These are phyloP conservation scores for Escarpia spicata DNA, from an alignment of 2,888 invertebrate genomes.

Conservation along the genomic window DNA sequence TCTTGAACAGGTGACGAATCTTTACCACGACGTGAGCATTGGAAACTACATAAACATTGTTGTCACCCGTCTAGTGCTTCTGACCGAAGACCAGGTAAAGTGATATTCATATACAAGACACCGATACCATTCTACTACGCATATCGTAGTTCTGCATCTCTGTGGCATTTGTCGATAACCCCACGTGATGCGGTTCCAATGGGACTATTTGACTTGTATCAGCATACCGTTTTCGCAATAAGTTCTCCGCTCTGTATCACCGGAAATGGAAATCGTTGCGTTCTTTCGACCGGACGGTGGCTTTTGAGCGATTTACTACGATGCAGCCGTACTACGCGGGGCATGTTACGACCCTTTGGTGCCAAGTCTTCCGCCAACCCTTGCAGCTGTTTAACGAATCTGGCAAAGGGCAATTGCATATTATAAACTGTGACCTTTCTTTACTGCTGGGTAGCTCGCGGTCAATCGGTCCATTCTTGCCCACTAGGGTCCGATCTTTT, in stretches of 20 bases:
- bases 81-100: slow-evolving; percentile 71
- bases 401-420: neutral
- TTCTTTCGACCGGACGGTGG: neutral
- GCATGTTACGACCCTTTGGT: neutral
- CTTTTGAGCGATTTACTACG: neutral
- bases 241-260: neutral
- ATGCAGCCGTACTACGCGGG: neutral
- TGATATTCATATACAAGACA: neutral
- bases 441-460: neutral
- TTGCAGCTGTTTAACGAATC: neutral
- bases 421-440: neutral
- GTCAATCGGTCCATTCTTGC: neutral
- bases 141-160: no score
- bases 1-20: slow-evolving; percentile 60
- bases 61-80: slow-evolving; percentile 83
- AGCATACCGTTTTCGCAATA: neutral
- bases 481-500: neutral
- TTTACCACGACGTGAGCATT: slow-evolving; percentile 75
- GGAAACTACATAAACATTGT: slow-evolving; percentile 89
- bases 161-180: neutral
- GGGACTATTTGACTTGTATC: neutral
- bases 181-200: neutral
- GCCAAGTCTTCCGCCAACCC: neutral
- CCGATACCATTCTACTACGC: neutral
- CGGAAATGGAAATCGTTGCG: neutral